Evolutionary conservation across 2,113 vertebrate species (phyloP).

Genomic region (Ammodytes dubius): DNA sequence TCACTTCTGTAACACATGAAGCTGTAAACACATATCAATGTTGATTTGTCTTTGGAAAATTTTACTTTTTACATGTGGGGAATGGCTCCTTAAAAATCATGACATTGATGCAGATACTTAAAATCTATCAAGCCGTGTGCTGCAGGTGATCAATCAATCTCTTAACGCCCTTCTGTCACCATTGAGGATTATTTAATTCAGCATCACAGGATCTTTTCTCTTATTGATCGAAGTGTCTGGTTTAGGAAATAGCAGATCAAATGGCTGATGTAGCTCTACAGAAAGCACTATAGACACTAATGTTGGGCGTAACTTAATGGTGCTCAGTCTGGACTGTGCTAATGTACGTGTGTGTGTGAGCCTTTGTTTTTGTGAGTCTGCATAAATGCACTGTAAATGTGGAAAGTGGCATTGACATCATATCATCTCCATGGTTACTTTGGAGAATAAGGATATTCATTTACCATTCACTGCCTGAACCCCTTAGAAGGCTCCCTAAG

Average conservation of each 20-base stretch:
- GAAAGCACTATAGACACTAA: conserved; percentile 54
- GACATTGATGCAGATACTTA: not conserved
- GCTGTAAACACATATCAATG: not conserved
- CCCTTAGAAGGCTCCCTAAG: conserved; percentile 15
- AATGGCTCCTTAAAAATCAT: not conserved
- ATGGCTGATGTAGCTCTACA: conserved; percentile 25
- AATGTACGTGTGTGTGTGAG: conserved; percentile 24
- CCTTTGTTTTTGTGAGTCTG: conserved; percentile 4
- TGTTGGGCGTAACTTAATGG: conserved; percentile 60
- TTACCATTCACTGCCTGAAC: conserved; percentile 8
- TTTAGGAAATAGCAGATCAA: conserved; percentile 52
- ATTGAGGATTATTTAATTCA: conserved; percentile 7
- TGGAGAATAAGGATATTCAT: conserved; percentile 15
- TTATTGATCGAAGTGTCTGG: conserved; percentile 36
- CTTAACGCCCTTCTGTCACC: not conserved
- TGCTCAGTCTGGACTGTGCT: conserved; percentile 25
- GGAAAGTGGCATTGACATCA: conserved; percentile 13
- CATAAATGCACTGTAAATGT: conserved; percentile 35
- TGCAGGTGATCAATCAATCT: not conserved
- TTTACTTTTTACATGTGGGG: not conserved
- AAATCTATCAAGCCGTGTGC: no score
- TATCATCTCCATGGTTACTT: conserved; percentile 25
- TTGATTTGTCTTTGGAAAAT: not conserved
- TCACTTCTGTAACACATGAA: not conserved
- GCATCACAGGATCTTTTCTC: not conserved